A percentile compares a stretch with the other conserved stretches of the same genome.
phyloP scores from a whole-genome alignment of 1,140 invertebrate species.

The Drosophila punjabiensis region DNA sequence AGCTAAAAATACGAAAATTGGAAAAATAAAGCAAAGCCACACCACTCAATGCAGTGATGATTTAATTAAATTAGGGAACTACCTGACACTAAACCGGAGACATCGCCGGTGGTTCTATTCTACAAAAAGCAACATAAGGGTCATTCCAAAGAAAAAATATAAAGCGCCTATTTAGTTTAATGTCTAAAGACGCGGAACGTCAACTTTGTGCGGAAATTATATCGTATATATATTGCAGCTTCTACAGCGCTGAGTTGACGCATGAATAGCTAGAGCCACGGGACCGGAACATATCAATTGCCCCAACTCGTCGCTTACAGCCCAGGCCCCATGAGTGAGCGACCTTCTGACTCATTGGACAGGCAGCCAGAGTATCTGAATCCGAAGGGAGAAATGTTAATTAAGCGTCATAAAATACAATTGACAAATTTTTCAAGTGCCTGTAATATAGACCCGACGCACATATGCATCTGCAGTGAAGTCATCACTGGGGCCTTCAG shows the following conservation, averaged over 20 bases:
- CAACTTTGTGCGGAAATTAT: slow-evolving; percentile 8
- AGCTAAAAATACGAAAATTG: slow-evolving; percentile 51
- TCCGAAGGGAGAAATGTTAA: slow-evolving; percentile 52
- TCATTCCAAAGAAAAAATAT: slow-evolving; percentile 18
- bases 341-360: slow-evolving; percentile 65
- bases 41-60: slow-evolving; percentile 45
- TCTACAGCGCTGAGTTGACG: slow-evolving; percentile 39
- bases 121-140: slow-evolving; percentile 10
- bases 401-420: slow-evolving; percentile 61
- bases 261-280: slow-evolving; percentile 51
- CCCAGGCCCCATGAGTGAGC: slow-evolving; percentile 37
- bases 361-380: slow-evolving; percentile 20
- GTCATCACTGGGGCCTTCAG: slow-evolving; percentile 33
- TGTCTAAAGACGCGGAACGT: slow-evolving; percentile 12
- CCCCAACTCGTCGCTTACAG: slow-evolving; percentile 16
- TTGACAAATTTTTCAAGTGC: slow-evolving; percentile 53
- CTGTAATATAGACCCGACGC: slow-evolving; percentile 14
- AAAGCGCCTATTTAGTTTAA: slow-evolving; percentile 3
- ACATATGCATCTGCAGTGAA: slow-evolving; percentile 29
- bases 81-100: slow-evolving; percentile 44
- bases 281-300: slow-evolving; percentile 79
- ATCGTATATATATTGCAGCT: slow-evolving; percentile 41
- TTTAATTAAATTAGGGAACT: slow-evolving; percentile 67
- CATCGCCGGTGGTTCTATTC: slow-evolving; percentile 31
- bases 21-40: slow-evolving; percentile 23